Base-by-base conservation (phyloP, 2,113 vertebrate species). In the Mesocricetus auratus region DNA sequence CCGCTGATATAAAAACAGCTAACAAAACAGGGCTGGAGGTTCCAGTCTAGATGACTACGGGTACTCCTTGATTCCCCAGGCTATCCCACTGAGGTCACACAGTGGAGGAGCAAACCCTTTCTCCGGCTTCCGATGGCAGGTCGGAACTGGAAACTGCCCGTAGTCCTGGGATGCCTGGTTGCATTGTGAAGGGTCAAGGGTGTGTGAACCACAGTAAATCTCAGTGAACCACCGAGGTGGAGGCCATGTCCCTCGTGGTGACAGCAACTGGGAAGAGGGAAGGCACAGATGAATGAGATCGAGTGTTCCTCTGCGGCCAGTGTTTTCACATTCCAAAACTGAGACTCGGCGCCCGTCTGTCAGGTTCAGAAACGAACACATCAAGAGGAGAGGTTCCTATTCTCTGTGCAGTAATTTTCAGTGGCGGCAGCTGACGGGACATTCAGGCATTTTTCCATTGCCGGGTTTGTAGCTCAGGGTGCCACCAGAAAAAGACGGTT, bases 401-500 rank as follows among this genome's bases (percentile, higher is more conserved):
- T 79, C 50, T 78, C 19, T 0, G 0, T 12, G 56, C 19, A 8
- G 15, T 58, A 26, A 58, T 92, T 86, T 62, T 81, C 60, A 16
- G 33, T 60, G 74, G 15, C 71, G 75, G 3, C 1, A 17, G 19
- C 42, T 56, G 36, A 19, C 31, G 19, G 6, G 85, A 68, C 26
- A 12, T 19, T 7, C n/a, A 13, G 85, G 53, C 47, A 31, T 36
- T 42, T 91, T 68, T 89, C 56, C 5, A 2, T 7, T 64, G 60
- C 62, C 50, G 77, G 24, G 31, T 36, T 36, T 89, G 88, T 79
- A 95, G 9, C 79, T 91, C 60, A 19, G 47, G 69, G 16, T 92
- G 94, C 58, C 68, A 53, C 11, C 17, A 92, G 53, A 86, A 93
- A 97, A 94, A 79, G n/a, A 87, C 94, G 77, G 73, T 92, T 90